Evolutionary conservation across 2,797 vertebrate genomes (phyloP).

Genomic region (Miichthys miiuy): DNA sequence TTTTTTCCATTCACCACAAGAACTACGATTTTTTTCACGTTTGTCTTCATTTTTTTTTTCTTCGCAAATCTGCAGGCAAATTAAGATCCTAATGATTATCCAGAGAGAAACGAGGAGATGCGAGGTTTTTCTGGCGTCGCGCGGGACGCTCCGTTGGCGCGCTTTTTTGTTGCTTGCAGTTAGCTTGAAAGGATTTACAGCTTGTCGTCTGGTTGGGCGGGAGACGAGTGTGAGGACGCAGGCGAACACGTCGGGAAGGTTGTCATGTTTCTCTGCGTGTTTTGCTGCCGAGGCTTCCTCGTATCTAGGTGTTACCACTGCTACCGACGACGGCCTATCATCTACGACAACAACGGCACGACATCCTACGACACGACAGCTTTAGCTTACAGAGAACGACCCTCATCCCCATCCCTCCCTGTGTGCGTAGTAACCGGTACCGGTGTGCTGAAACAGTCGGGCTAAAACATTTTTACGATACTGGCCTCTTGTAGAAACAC

Average conservation of each 20-base stretch:
- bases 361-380: conserved; percentile 24
- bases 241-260: neutral
- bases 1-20: conserved; percentile 69
- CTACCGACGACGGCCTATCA: conserved; percentile 15
- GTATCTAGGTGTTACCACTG: conserved; percentile 15
- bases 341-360: conserved; percentile 39
- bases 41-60: conserved; percentile 20
- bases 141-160: conserved; percentile 31
- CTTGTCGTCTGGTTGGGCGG: conserved; percentile 8
- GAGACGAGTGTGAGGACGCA: conserved; percentile 24
- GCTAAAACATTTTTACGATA: conserved; percentile 13
- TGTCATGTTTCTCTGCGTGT: conserved; percentile 15
- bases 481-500: conserved; percentile 55
- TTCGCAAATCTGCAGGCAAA: conserved; percentile 69
- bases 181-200: conserved; percentile 36
- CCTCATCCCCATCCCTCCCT: neutral
- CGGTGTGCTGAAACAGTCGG: neutral
- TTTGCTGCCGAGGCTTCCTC: neutral
- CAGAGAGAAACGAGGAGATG: conserved; percentile 34
- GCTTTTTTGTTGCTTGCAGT: conserved; percentile 18
- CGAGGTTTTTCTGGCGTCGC: neutral
- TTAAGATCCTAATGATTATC: conserved; percentile 47
- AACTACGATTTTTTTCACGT: conserved; percentile 48
- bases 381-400: conserved; percentile 18
- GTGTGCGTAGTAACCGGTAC: conserved; percentile 12